Evolutionary conservation across 2,888 invertebrate genomes (phyloP), one percentile per base, ranked within the genome.

Genomic region (Rhimphoctona megacephalus): DNA sequence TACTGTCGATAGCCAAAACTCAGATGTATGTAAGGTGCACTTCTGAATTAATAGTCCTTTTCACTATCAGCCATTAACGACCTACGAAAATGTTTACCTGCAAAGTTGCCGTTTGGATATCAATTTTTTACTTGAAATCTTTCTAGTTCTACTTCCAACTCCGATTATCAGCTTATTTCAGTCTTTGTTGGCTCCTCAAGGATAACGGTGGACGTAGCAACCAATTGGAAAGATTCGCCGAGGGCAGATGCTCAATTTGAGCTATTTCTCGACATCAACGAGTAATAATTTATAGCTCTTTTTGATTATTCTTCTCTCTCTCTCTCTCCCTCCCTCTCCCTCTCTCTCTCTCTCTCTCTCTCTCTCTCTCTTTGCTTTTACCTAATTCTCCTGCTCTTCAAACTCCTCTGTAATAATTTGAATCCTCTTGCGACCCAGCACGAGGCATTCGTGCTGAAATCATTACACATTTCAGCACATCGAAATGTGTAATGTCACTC

Each of bases 391-490:
- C 17, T 36, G 64, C 33, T 72, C 54, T 78, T 22, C 22, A 33
- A 66, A 30, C 22, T 54, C 9, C n/a, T 54, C 54, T 46, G 49
- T 17, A 67, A 69, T 79, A 67, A 79, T 79, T 57, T 25, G 25
- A 43, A 54, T 78, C 14, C 78, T 54, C 36, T 4, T 14, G 36
- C 43, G 25, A 78, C 33, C 33, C 46, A n/a, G 49, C 11, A 46
- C 57, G 66, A 67, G 17, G 54, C 54, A 67, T 57, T 33, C 72
- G 83, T 78, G 72, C 22, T 22, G 36, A 7, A 78, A 72, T 46
- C n/a, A n/a, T n/a, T n/a, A n/a, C n/a, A n/a, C n/a, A n/a, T n/a
- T n/a, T n/a, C n/a, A n/a, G n/a, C n/a, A n/a, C n/a, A n/a, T n/a
- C n/a, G n/a, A n/a, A n/a, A n/a, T n/a, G n/a, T n/a, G n/a, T n/a